A percentile compares a stretch with the other conserved stretches of the same genome.
Evolutionary conservation across 2,113 vertebrate species (phyloP).

Genomic region (Alces alces): DNA sequence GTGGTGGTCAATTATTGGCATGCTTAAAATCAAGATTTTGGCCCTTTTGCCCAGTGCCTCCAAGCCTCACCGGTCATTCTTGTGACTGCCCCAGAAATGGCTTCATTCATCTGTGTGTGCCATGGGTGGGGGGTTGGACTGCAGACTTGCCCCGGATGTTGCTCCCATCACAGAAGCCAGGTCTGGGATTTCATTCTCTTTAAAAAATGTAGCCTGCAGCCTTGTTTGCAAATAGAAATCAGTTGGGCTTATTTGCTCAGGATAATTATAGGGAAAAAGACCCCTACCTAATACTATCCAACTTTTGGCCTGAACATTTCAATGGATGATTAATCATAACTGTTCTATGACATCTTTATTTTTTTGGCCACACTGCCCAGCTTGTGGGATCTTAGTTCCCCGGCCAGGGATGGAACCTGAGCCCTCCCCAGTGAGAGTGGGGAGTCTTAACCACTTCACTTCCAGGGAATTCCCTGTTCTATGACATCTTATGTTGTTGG

Average conservation of each 20-base stretch:
- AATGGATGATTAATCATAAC: background rate
- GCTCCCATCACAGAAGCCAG: background rate
- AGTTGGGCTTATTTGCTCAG: constrained; percentile 4
- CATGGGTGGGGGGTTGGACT: fast-evolving
- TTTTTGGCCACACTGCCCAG: background rate
- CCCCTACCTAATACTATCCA: background rate
- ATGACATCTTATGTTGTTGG: background rate
- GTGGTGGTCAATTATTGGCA: background rate
- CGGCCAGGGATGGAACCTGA: background rate
- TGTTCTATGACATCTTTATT: background rate
- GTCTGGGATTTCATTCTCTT: constrained; percentile 17
- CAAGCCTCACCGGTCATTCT: background rate
- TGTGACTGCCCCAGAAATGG: background rate
- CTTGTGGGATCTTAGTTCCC: background rate
- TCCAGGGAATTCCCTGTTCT: background rate
- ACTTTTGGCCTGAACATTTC: background rate
- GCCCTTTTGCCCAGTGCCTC: background rate
- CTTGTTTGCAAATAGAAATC: constrained; percentile 12
- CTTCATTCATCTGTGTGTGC: background rate
- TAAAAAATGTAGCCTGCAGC: background rate
- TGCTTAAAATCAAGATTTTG: constrained; percentile 8
- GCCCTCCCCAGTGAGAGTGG: background rate
- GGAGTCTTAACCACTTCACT: background rate
- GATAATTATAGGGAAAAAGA: constrained; percentile 7
- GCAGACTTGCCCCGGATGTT: background rate